phyloP scores from a whole-genome alignment of 2,797 vertebrate genomes.

The Coluber constrictor region DNA sequence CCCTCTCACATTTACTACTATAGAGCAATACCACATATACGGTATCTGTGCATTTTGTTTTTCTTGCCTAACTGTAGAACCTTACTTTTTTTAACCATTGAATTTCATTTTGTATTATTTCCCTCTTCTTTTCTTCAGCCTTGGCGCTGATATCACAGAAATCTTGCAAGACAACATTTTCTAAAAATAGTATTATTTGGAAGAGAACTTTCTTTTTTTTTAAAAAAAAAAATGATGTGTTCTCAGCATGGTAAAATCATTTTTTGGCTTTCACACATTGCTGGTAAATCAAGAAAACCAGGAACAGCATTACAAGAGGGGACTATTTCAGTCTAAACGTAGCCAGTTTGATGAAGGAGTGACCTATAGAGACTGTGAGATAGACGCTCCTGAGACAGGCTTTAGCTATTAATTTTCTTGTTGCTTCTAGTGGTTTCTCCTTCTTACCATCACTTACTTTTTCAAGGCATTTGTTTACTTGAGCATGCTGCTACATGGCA shows the following conservation, averaged over 20 bases:
- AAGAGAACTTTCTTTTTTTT: not conserved
- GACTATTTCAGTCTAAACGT: not conserved
- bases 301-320: not conserved
- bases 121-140: not conserved
- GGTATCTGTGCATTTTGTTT: too few relatives aligned
- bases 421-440: constrained; percentile 9
- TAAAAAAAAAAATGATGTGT: not conserved
- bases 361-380: not conserved
- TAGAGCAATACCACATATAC: too few relatives aligned
- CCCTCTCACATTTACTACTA: too few relatives aligned
- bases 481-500: not conserved
- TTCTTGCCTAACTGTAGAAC: too few relatives aligned
- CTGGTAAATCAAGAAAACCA: not conserved
- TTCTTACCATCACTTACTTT: constrained; percentile 4
- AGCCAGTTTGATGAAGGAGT: constrained; percentile 8
- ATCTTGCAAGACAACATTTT: not conserved
- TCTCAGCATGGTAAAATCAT: too few relatives aligned
- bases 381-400: constrained; percentile 7
- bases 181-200: not conserved
- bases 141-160: not conserved
- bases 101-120: not conserved
- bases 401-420: constrained; percentile 16
- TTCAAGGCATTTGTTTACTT: constrained; percentile 14
- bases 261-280: not conserved
- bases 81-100: too few relatives aligned